These are phyloP conservation scores for Mantis religiosa DNA, from an alignment of 2,888 invertebrate species.

Conservation along the genomic window DNA sequence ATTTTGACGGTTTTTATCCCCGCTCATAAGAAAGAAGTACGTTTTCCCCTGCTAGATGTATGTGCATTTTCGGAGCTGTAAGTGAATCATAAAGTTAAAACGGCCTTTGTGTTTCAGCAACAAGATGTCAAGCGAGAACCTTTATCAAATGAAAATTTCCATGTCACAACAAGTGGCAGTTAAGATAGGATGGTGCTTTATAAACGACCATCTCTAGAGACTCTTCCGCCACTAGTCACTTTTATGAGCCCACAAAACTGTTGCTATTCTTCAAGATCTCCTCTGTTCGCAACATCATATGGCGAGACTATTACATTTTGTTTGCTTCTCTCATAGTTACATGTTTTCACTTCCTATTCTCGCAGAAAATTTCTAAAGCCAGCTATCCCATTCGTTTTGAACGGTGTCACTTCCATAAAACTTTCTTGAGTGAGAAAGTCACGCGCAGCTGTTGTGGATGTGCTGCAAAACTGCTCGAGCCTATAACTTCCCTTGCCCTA, in stretches of 20 bases:
- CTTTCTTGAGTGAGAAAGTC: not conserved
- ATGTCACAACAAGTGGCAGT: not conserved
- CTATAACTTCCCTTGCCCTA: not conserved
- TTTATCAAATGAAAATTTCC: not conserved
- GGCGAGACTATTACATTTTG: not conserved
- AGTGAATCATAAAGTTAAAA: not conserved
- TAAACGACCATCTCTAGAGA: not conserved
- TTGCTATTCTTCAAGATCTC: not conserved
- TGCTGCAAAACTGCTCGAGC: too few species aligned
- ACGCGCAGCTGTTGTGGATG: not conserved
- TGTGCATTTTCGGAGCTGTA: not conserved
- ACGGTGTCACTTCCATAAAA: not conserved
- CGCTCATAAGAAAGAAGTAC: too few species aligned
- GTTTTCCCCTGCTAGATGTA: not conserved
- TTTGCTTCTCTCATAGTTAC: not conserved
- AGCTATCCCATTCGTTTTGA: not conserved
- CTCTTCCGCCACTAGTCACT: not conserved
- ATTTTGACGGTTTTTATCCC: too few species aligned
- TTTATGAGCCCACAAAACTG: not conserved
- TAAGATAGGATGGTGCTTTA: not conserved
- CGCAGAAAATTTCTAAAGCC: not conserved
- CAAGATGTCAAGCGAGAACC: not conserved
- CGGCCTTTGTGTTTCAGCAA: not conserved
- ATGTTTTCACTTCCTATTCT: not conserved
- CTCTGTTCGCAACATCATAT: not conserved